Evolutionary conservation across 2,888 invertebrate genomes (phyloP).

Genomic region (Digitonthophagus gazella): DNA sequence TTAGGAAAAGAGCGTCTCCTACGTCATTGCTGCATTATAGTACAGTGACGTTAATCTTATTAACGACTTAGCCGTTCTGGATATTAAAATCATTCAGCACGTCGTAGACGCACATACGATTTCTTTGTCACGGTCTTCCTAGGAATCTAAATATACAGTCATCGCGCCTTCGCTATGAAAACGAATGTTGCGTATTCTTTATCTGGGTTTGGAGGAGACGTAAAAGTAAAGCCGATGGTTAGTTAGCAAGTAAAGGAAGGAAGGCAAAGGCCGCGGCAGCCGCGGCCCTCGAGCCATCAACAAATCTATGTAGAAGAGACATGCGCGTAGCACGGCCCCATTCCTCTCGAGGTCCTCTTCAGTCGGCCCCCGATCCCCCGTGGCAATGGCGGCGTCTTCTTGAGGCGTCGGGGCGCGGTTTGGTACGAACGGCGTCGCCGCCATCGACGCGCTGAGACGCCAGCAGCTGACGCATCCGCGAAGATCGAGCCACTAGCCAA

Average conservation of each 20-base stretch:
- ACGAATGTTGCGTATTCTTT: too few relatives aligned
- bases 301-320: background rate
- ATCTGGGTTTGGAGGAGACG: too few relatives aligned
- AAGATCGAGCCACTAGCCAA: background rate
- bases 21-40: background rate
- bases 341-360: background rate
- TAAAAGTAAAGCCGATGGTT: background rate
- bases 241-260: background rate
- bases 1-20: background rate
- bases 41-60: background rate
- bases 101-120: background rate
- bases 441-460: conserved; percentile 3
- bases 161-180: too few relatives aligned
- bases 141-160: too few relatives aligned
- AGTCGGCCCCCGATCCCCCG: background rate
- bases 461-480: background rate
- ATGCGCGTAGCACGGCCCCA: background rate
- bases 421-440: background rate
- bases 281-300: background rate
- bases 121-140: too few relatives aligned
- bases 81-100: background rate
- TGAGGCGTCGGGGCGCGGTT: conserved; percentile 13
- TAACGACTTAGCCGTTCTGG: background rate
- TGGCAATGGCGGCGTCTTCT: background rate
- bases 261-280: background rate